phyloP scores from a whole-genome alignment of 2,888 invertebrate species.

The Sphinx pinastri region DNA sequence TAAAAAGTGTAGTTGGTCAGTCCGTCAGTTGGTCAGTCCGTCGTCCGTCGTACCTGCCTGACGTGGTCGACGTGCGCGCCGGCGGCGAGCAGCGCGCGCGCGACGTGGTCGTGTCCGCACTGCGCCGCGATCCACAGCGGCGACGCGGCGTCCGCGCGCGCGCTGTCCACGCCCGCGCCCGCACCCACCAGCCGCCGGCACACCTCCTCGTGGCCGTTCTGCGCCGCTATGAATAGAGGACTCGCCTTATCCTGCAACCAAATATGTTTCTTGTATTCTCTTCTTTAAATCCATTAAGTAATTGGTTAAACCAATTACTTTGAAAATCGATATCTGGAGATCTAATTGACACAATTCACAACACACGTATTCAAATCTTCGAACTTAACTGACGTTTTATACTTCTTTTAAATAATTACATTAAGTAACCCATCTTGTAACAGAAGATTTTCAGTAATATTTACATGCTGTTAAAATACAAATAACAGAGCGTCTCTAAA shows the following conservation, averaged over 20 bases:
- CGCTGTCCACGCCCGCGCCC: slow-evolving; percentile 89
- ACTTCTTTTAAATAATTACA: no score
- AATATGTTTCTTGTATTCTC: background rate
- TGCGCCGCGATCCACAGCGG: slow-evolving; percentile 97
- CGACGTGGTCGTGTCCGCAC: slow-evolving; percentile 95
- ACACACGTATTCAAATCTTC: no score
- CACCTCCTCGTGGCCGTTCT: slow-evolving; percentile 95
- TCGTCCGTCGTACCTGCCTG: slow-evolving; percentile 90
- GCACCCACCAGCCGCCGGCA: slow-evolving; percentile 88
- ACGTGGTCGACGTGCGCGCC: slow-evolving; percentile 92
- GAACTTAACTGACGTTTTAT: no score
- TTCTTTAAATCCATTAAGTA: no score
- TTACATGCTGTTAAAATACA: no score
- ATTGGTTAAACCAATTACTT: no score
- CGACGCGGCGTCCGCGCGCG: slow-evolving; percentile 93
- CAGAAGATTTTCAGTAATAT: no score
- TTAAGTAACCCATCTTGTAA: no score
- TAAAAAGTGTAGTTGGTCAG: no score
- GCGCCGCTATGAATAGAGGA: slow-evolving; percentile 95
- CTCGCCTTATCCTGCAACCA: slow-evolving; percentile 93
- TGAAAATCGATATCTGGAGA: background rate
- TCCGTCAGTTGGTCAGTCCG: no score
- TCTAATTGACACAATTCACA: no score
- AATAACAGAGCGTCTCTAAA: no score
- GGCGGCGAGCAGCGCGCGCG: slow-evolving; percentile 88